Evolutionary conservation across 30 jellyfish, hydroid and myxozoan genomes (phyloP), one percentile per base, ranked within the genome.

Genomic region (Cassiopea xamachana): DNA sequence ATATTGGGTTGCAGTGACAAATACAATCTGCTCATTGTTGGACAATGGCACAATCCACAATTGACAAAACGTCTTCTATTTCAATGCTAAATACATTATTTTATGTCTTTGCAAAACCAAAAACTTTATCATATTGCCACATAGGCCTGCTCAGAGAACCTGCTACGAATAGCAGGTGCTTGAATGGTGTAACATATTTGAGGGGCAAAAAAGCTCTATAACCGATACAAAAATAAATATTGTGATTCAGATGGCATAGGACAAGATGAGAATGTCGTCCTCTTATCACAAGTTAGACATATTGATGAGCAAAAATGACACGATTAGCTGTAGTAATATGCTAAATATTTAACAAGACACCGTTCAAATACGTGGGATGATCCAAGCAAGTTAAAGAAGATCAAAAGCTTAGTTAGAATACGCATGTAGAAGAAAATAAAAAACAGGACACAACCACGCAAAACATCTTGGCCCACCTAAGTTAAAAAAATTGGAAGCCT

Each of bases 141-240:
- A 71, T 39, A 71, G 80, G 1, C 80, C 5, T 18, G 16, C 17
- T 3, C n/a, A 18, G 48, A 50, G 71, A 58, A 78, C 87, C 87
- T 78, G 87, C 75, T 27, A 78, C 50, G 18, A 47, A 1, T 16
- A 78, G 75, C 87, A 78, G 87, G 87, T 78, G 19, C 59, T 14
- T 51, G 50, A 60, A 60, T 78, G 75, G 51, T 47, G 74, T 78
- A 27, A 78, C 72, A 17, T 50, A 48, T 71, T 43, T 71, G 80
- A 14, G 80, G 80, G 55, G 1, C 51, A 71, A 4, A 9, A 71
- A 19, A 71, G 7, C 1, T 19, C 2, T 14, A 17, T 71, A 3
- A 71, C 4, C 39, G 1, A 71, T 71, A 7, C 50, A 19, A 71
- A 16, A 5, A 43, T 71, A 14, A 19, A 7, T 18, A 2, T 2